Base-by-base conservation (phyloP, 1,140 invertebrate species). In the Drosophila tsacasi region DNA sequence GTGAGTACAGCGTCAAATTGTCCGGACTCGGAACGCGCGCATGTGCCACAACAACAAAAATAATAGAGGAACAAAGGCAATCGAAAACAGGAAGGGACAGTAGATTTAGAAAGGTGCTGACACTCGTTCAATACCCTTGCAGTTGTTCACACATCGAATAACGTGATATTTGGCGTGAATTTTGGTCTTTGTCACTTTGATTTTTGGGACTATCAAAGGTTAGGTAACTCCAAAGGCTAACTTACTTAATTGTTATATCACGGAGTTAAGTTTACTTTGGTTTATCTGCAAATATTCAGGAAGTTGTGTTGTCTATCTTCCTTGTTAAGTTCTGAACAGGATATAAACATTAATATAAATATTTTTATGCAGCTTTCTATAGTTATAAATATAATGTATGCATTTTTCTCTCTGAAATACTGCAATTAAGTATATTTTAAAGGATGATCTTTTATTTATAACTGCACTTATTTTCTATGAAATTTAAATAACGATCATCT, bases 1-100 rank as follows among this genome's bases (percentile, higher is more conserved):
- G 85, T 89, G 85, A 84, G 84, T 17, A 69, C 47, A 78, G 80
- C 68, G 77, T 57, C 65, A 81, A 89, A 89, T 89, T 77, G 50
- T 78, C 64, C 64, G 65, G 76, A 79, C 68, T 81, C 62, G 74
- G 79, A 79, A 79, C 76, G 76, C 76, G 76, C 76, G 76, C 76
- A 79, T 79, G 76, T 79, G 76, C 75, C 75, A 78, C 76, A 62
- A 52, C 32, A 35, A 30, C 5, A 52, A 52, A 52, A 65, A 61
- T 77, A 69, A 78, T 27, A 64, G 58, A 59, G 52, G 59, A 78
- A 71, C 52, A 50, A 65, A 60, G 64, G 39, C 62, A 52, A 47
- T 59, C 64, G 42, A 59, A 58, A 78, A 55, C 47, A 67, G 71
- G 58, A 65, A 55, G 67, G 62, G 62, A 57, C 35, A 17, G n/a